Evolutionary conservation across 2,888 invertebrate genomes (phyloP), one percentile per base, ranked within the genome.

Genomic region (Embidobia sp.): DNA sequence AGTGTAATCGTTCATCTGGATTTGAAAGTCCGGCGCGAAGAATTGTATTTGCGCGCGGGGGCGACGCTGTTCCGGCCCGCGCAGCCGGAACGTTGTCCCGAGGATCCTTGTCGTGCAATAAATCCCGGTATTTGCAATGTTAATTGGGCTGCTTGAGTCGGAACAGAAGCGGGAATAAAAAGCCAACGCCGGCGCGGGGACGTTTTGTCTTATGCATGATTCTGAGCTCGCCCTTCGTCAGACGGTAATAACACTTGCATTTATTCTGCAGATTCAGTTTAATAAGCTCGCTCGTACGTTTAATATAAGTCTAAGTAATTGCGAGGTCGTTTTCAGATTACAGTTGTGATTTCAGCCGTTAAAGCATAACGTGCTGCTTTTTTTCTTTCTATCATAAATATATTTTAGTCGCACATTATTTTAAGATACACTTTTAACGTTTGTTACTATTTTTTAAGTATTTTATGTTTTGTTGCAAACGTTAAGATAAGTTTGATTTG

Each of bases 1-100:
- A 73, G 44, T 51, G 44, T 15, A 16, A 53, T 53, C 74, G 61
- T 74, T 61, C 61, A 40, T 74, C 61, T 67, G 16, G 53, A 74
- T 74, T 59, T 59, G 59, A 48, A 51, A 46, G 48, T 63, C 37
- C 51, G 18, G 22, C 26, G 13, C 18, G 16, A 66, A 51, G 48
- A 55, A 51, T 63, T 51, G 40, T 40, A 49, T 40, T 19, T 49
- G 16, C n/a, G n/a, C n/a, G n/a, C n/a, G n/a, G n/a, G n/a, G n/a
- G n/a, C n/a, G n/a, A n/a, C n/a, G n/a, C n/a, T n/a, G n/a, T n/a
- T n/a, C n/a, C n/a, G n/a, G n/a, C n/a, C n/a, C n/a, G n/a, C n/a
- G n/a, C n/a, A n/a, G n/a, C n/a, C n/a, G n/a, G n/a, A n/a, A n/a
- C n/a, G n/a, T n/a, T n/a, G n/a, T n/a, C n/a, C n/a, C n/a, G n/a